A percentile compares a stretch with the other conserved stretches of the same genome.
These are phyloP conservation scores for Aleiodes testaceus DNA, from an alignment of 2,888 invertebrate genomes.

Conservation along the genomic window DNA sequence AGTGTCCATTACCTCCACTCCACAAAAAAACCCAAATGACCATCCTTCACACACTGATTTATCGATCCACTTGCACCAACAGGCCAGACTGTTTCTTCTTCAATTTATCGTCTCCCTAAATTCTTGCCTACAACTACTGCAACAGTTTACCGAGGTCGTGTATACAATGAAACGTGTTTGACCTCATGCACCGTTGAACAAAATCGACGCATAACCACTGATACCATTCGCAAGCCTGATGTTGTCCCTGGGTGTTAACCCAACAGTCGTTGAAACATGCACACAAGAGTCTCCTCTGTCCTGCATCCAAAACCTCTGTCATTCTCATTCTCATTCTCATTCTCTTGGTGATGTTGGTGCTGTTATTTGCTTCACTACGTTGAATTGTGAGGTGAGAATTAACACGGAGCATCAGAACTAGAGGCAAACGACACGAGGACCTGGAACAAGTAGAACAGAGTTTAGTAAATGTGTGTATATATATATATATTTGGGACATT, in stretches of 20 bases:
- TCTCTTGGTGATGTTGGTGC: background rate
- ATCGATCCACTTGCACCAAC: too few relatives aligned
- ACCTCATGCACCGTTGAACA: constrained; percentile 56
- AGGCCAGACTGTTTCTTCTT: too few relatives aligned
- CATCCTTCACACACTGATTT: too few relatives aligned
- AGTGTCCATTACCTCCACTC: constrained; percentile 9
- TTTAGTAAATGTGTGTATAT: too few relatives aligned
- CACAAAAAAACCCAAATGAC: background rate
- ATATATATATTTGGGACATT: constrained; percentile 25
- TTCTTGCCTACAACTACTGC: constrained; percentile 4
- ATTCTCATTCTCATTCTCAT: constrained; percentile 34
- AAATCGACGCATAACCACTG: constrained; percentile 45
- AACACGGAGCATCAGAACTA: background rate
- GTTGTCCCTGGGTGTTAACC: too few relatives aligned
- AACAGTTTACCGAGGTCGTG: background rate
- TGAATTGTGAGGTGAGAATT: background rate
- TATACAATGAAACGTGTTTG: constrained; percentile 53
- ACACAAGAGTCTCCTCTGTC: constrained; percentile 24
- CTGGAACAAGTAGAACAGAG: background rate
- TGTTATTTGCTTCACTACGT: background rate
- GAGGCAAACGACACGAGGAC: background rate
- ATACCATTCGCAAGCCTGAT: background rate
- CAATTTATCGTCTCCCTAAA: too few relatives aligned
- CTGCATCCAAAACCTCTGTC: constrained; percentile 27
- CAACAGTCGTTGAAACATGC: background rate